Percentiles rank a stretch among this genome's conserved stretches.
Conservation (phyloP, 2,888 invertebrate genomes). For the Drosophila eohydei region DNA sequence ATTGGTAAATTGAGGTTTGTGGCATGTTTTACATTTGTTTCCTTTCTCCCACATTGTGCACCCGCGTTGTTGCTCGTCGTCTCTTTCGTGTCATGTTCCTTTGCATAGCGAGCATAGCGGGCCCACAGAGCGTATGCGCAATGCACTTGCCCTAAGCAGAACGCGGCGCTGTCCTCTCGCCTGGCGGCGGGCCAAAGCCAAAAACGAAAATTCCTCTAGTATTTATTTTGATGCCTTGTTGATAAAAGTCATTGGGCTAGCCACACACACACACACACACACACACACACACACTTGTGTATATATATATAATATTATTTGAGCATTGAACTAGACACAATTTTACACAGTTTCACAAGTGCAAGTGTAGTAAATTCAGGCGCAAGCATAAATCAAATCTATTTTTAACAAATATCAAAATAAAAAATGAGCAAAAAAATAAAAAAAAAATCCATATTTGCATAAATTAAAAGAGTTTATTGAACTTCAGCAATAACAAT, state of each 20-base stretch:
- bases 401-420: background rate
- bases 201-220: conserved; percentile 13
- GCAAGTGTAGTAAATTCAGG: conserved; percentile 36
- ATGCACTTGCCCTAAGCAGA: conserved; percentile 49
- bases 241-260: conserved; percentile 45
- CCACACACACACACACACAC: conserved; percentile 8
- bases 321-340: conserved; percentile 38
- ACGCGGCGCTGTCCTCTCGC: conserved; percentile 18
- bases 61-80: background rate
- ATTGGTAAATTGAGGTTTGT: conserved; percentile 22
- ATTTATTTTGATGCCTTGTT: conserved; percentile 43
- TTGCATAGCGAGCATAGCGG: conserved; percentile 14
- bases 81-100: conserved; percentile 10
- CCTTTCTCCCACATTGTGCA: conserved; percentile 14
- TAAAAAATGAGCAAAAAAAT: background rate
- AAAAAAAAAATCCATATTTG: background rate
- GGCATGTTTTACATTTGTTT: conserved; percentile 31
- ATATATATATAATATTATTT: conserved; percentile 9
- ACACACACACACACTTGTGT: background rate
- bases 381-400: conserved; percentile 6
- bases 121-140: conserved; percentile 47
- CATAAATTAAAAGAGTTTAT: conserved; percentile 14
- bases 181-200: conserved; percentile 34
- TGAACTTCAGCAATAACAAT: conserved; percentile 20
- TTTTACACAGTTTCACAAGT: conserved; percentile 17